Base-by-base conservation (phyloP, 2,888 invertebrate species). In the Melieria omissa region DNA sequence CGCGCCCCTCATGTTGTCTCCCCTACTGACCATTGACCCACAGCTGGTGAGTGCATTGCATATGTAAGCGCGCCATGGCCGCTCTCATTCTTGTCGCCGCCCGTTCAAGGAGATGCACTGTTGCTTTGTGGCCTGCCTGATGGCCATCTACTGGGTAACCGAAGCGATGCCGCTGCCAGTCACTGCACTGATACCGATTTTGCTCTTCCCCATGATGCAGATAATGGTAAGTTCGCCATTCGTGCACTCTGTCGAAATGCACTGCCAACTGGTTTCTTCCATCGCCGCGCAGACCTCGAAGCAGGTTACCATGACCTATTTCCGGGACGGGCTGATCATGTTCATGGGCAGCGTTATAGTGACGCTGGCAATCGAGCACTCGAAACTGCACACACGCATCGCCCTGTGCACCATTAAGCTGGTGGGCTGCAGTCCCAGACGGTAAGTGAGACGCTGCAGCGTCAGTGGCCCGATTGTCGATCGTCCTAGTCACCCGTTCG, bases 281-380 rank as follows among this genome's bases (percentile, higher is more conserved):
- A 29, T 29, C 29, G 29, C 29, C 2, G 29, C 61, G 29, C 70
- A 68, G 73, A 64, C 73, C 9, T 73, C 89, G 0, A 88, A 90
- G 70, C 82, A 82, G 66, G 91, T 92, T 0, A 92, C 92, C 74
- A 88, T 90, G n/a, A 90, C 92, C 29, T 93, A 94, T 84, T 91
- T 94, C 81, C 93, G 92, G 85, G 92, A 92, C 79, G 93, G 93
- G 0, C 92, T 93, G 82, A 91, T 93, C 90, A 93, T 94, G 92
- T 94, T 94, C 84, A 90, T 94, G 85, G 95, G 95, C 0, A 95
- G 96, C 29, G 89, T 96, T 76, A 92, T 95, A 83, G 93, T 96
- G 68, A 95, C 96, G 0, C 92, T 95, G 4, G 94, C 94, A 0
- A 93, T 97, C 4, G 96, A 97, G 86, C 92, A 93, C 84, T 95